Evolutionary conservation across 2,888 invertebrate genomes (phyloP), one percentile per base, ranked within the genome.

Genomic region (Epsilonema sp.): DNA sequence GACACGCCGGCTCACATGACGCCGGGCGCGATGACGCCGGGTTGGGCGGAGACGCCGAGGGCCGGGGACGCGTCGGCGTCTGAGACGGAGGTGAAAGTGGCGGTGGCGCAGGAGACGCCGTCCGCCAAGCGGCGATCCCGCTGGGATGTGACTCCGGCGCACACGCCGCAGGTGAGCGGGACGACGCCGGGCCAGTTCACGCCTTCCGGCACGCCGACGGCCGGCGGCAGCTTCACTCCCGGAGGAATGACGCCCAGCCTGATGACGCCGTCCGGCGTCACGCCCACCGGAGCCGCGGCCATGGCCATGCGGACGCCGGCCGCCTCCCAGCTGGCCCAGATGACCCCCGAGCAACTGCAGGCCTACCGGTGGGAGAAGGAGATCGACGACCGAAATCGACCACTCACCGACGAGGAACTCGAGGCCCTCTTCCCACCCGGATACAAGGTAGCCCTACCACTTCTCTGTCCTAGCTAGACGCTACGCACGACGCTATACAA

Each of bases 221-320:
- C 52, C 43, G 22, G 54, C 19, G 44, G 22, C 23, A 25, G 41
- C 20, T 44, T 44, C 3, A 65, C 66, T 1, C 64, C 66, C 19
- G 59, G 61, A 25, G 53, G 61, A 20, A 59, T 65, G 56, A 66
- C 70, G 11, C 67, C 69, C 0, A 58, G 62, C 13, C 60, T 62
- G 49, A 60, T 67, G 64, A 69, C 69, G 8, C 68, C 68, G 2
- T 66, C 66, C 43, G 69, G 68, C 16, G 56, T 65, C 1, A 74
- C 73, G 1, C 72, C 72, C 1, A 65, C 66, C 22, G 71, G 54
- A 64, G 76, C 80, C 2, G 90, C 90, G 67, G 97, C 97, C 1
- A 94, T 94, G 92, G 87, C 80, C 0, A 81, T 99, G 80, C 86
- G 89, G 2, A 99, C 97, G 1, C 97, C 97, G 0, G 87, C 90